Evolutionary conservation across 1,140 invertebrate genomes (phyloP).

Genomic region (Euwallacea fornicatus): DNA sequence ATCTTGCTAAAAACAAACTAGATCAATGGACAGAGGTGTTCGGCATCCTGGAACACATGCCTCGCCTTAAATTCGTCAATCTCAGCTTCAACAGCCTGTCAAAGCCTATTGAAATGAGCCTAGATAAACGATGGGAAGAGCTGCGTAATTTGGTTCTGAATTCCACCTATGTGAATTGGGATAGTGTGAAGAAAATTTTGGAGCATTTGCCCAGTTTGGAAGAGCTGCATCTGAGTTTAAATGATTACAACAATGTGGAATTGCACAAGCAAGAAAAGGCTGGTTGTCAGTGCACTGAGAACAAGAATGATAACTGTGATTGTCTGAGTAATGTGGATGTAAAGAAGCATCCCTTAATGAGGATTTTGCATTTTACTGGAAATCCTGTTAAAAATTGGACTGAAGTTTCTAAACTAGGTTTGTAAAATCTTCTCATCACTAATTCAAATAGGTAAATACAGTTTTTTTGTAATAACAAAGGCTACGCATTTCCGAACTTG

Average conservation of each 20-base stretch:
- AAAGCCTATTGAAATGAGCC: slow-evolving; percentile 59
- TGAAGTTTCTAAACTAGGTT: slow-evolving; percentile 73
- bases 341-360: slow-evolving; percentile 64
- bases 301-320: slow-evolving; percentile 41
- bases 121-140: slow-evolving; percentile 58
- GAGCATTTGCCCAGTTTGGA: slow-evolving; percentile 75
- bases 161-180: slow-evolving; percentile 82
- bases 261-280: slow-evolving; percentile 40
- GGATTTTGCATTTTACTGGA: slow-evolving; percentile 78
- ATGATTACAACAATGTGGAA: slow-evolving; percentile 77
- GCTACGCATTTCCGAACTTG: slow-evolving; percentile 79
- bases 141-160: slow-evolving; percentile 82
- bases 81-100: slow-evolving; percentile 84
- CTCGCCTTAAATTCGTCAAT: slow-evolving; percentile 85
- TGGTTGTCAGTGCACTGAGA: slow-evolving; percentile 38
- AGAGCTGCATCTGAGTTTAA: slow-evolving; percentile 88
- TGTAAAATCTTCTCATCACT: neutral
- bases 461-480: slow-evolving; percentile 48
- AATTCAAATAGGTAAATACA: neutral
- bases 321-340: slow-evolving; percentile 51
- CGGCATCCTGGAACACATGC: slow-evolving; percentile 81
- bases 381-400: slow-evolving; percentile 81
- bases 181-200: slow-evolving; percentile 75
- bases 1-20: slow-evolving; percentile 87
- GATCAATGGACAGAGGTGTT: slow-evolving; percentile 85